phyloP scores from a whole-genome alignment of 2,888 invertebrate species.

The Campaea margaritaria region DNA sequence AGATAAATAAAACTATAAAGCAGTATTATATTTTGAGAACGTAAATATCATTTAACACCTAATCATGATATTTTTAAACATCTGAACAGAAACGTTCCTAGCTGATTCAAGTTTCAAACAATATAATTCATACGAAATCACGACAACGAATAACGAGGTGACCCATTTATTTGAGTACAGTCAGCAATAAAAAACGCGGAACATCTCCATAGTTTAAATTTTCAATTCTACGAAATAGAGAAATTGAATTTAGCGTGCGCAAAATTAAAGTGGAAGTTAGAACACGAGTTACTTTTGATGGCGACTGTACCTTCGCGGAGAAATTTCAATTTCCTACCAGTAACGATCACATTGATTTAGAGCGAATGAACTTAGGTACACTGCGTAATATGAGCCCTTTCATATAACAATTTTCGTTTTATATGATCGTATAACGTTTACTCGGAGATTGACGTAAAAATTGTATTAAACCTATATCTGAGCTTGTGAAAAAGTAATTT shows the following conservation, averaged over 20 bases:
- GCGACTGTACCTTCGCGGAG: conserved; percentile 55
- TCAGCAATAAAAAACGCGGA: too few relatives aligned
- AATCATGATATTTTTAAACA: not conserved
- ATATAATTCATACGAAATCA: conserved; percentile 43
- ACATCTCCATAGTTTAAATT: too few relatives aligned
- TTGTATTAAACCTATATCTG: conserved; percentile 21
- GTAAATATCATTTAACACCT: not conserved
- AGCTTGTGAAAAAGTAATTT: too few relatives aligned
- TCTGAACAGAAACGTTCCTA: not conserved
- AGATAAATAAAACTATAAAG: too few relatives aligned
- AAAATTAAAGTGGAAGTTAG: too few relatives aligned
- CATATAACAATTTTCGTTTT: conserved; percentile 39
- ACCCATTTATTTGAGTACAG: not conserved
- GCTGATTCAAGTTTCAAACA: conserved; percentile 33
- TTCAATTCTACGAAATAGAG: too few relatives aligned
- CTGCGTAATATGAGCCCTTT: conserved; percentile 40
- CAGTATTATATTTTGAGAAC: not conserved
- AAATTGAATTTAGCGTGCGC: too few relatives aligned
- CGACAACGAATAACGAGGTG: conserved; percentile 40
- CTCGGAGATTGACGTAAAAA: conserved; percentile 41
- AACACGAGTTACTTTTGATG: too few relatives aligned
- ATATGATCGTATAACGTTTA: conserved; percentile 46
- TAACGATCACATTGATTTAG: conserved; percentile 63
- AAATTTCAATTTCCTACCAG: conserved; percentile 71
- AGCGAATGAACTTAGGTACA: conserved; percentile 42